Conservation (phyloP, 92 coral and sea anemone genomes). For the Siderastrea siderea region DNA sequence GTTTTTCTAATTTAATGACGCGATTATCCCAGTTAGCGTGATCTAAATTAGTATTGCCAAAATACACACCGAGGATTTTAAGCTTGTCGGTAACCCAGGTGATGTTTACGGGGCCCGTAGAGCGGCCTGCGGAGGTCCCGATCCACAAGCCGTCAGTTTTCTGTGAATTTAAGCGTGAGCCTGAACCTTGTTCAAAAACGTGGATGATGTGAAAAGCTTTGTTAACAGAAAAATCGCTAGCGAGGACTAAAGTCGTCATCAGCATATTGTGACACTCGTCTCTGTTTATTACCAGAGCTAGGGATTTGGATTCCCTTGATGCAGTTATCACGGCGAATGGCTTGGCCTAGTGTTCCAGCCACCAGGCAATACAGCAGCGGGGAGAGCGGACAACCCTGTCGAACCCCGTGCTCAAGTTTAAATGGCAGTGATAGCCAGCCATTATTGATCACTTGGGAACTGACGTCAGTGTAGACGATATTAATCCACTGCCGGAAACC, state of each 20-base stretch:
- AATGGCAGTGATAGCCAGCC: slow-evolving; percentile 25
- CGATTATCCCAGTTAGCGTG: slow-evolving; percentile 40
- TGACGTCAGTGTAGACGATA: slow-evolving; percentile 13
- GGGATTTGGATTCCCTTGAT: background rate
- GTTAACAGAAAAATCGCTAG: slow-evolving; percentile 6
- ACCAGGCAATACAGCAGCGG: background rate
- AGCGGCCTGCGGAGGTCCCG: slow-evolving; percentile 47
- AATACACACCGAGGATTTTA: slow-evolving; percentile 38
- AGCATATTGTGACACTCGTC: slow-evolving; percentile 32
- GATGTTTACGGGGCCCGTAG: slow-evolving; percentile 30
- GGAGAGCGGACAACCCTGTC: slow-evolving; percentile 54
- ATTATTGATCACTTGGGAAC: slow-evolving; percentile 35
- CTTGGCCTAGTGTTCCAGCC: too few species aligned
- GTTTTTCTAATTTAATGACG: background rate
- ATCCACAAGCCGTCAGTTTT: slow-evolving; percentile 63
- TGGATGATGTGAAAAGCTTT: slow-evolving; percentile 18
- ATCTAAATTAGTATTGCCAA: slow-evolving; percentile 26
- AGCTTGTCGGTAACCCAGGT: slow-evolving; percentile 50
- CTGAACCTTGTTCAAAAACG: slow-evolving; percentile 39
- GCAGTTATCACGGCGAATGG: too few species aligned
- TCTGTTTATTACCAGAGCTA: background rate
- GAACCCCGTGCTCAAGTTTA: slow-evolving; percentile 2
- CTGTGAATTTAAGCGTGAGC: slow-evolving; percentile 31
- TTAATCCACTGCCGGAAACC: slow-evolving; percentile 37
- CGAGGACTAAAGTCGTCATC: slow-evolving; percentile 38